Percentiles rank a stretch among this genome's conserved stretches.
phyloP scores from a whole-genome alignment of 2,113 vertebrate species.

The Montifringilla adamsi region DNA sequence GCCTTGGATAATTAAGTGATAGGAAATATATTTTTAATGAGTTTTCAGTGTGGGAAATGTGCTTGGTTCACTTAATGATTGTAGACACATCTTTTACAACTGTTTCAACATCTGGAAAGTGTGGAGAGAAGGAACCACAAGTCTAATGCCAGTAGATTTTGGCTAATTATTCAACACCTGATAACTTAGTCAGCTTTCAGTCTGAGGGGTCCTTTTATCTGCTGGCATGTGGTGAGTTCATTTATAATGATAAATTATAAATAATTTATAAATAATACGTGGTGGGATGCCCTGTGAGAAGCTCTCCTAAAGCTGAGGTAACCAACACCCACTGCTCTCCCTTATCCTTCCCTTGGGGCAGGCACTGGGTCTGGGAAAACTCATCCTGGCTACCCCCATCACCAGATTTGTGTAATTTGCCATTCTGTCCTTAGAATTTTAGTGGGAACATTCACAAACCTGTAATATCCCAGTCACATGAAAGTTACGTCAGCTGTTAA shows the following conservation, averaged over 20 bases:
- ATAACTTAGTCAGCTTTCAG: neutral
- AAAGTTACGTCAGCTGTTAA: neutral
- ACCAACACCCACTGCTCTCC: neutral
- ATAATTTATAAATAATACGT: too few species aligned
- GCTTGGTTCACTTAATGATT: neutral
- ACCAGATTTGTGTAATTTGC: neutral
- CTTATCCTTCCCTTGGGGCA: too few species aligned
- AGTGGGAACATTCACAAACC: neutral
- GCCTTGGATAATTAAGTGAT: neutral
- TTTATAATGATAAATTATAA: too few species aligned
- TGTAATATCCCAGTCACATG: neutral
- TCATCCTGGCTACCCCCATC: neutral
- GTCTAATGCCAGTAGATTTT: neutral
- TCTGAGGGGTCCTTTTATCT: neutral
- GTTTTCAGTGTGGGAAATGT: neutral
- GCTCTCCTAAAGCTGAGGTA: neutral
- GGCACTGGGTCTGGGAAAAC: neutral
- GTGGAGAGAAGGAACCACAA: rapidly evolving
- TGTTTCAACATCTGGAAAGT: neutral
- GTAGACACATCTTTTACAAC: neutral
- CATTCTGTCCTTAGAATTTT: neutral
- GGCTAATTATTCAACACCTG: neutral
- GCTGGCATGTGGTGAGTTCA: neutral
- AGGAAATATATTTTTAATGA: neutral
- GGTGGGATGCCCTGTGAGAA: neutral